Conservation (phyloP, 2,113 vertebrate species). For the Otis tarda region DNA sequence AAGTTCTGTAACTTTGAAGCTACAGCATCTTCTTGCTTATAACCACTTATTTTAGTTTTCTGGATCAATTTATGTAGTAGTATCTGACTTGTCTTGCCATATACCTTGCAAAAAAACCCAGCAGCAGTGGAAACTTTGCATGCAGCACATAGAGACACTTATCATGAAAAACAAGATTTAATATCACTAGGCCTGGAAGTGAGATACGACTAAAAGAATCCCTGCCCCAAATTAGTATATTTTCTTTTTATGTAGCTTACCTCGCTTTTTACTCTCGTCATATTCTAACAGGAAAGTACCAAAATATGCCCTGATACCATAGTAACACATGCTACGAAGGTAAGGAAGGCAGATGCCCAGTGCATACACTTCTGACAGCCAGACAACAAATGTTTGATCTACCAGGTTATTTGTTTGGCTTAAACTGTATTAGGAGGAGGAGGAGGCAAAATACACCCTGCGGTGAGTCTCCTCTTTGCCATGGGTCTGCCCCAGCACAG, state of each 20-base stretch:
- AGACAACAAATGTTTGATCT: not conserved
- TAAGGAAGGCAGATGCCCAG: not conserved
- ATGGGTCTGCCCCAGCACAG: not conserved
- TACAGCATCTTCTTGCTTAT: not conserved
- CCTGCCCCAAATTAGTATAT: not conserved
- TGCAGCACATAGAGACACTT: not conserved
- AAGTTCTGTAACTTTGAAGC: not conserved
- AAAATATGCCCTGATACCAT: not conserved
- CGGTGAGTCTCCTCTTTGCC: not conserved
- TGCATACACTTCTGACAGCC: not conserved
- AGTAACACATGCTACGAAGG: not conserved
- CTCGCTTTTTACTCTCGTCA: not conserved
- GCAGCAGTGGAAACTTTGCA: not conserved
- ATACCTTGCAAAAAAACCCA: not conserved
- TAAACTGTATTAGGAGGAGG: not conserved
- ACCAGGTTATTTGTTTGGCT: not conserved
- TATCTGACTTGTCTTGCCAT: not conserved
- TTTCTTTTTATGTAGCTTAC: not conserved
- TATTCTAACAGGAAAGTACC: not conserved
- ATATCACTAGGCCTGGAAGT: not conserved
- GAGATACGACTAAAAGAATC: not conserved
- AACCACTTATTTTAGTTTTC: not conserved
- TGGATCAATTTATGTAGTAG: not conserved
- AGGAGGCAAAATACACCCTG: not conserved
- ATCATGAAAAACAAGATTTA: not conserved